A percentile compares a stretch with the other conserved stretches of the same genome.
Evolutionary conservation across 2,113 vertebrate genomes (phyloP).

Genomic region (Balaenoptera acutorostrata): DNA sequence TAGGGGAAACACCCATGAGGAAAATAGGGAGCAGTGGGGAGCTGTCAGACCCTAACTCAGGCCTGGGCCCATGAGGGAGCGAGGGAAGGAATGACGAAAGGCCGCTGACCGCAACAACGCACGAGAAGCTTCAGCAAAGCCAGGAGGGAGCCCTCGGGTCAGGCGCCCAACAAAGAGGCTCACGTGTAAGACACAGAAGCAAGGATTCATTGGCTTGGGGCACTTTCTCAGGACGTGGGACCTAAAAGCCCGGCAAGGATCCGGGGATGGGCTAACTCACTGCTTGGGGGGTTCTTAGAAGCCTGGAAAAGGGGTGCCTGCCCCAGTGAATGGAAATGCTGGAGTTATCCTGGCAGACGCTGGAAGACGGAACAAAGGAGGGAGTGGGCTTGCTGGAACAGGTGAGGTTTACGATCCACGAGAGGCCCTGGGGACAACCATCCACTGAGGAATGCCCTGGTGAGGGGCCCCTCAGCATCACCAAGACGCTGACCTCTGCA

Average conservation of each 20-base stretch:
- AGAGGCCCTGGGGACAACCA: neutral
- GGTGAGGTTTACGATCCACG: neutral
- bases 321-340: neutral
- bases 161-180: neutral
- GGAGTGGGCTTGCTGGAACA: neutral
- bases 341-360: neutral
- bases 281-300: neutral
- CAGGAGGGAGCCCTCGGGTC: neutral
- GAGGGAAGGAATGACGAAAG: neutral
- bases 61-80: neutral
- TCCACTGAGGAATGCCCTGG: rapidly evolving
- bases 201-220: neutral
- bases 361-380: neutral
- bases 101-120: rapidly evolving
- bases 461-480: neutral
- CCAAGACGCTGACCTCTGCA: neutral
- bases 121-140: neutral
- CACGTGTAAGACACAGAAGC: neutral
- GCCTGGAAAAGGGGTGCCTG: neutral
- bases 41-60: neutral
- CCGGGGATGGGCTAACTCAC: too few species aligned
- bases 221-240: neutral
- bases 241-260: neutral
- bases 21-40: neutral
- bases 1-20: neutral